phyloP scores from a whole-genome alignment of 2,888 invertebrate genomes.

The Dyspetes luteomarginatus region DNA sequence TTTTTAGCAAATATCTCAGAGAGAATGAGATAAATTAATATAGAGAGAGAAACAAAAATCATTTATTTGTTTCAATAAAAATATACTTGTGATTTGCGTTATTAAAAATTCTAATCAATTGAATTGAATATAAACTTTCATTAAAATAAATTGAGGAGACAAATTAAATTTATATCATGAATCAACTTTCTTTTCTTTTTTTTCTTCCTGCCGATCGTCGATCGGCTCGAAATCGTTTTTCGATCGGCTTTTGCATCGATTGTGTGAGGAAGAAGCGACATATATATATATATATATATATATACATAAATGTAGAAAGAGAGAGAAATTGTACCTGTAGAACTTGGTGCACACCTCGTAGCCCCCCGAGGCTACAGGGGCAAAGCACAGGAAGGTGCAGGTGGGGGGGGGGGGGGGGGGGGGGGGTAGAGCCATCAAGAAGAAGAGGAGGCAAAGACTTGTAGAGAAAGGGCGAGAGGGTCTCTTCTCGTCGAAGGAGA shows the following conservation, averaged over 20 bases:
- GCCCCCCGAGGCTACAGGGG: slow-evolving; percentile 55
- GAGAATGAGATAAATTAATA: too few relatives aligned
- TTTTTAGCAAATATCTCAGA: not conserved
- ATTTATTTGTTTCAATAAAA: too few relatives aligned
- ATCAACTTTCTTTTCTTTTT: slow-evolving; percentile 15
- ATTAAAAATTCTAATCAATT: too few relatives aligned
- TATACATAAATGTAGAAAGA: too few relatives aligned
- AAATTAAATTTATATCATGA: not conserved
- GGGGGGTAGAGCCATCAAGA: too few relatives aligned
- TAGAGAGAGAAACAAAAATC: not conserved
- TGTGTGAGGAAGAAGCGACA: slow-evolving; percentile 1
- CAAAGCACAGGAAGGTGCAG: slow-evolving; percentile 52
- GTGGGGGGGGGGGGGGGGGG: not conserved
- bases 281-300: slow-evolving; percentile 8
- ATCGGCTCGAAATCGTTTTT: slow-evolving; percentile 54
- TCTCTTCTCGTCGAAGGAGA: slow-evolving; percentile 62
- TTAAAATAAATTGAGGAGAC: not conserved
- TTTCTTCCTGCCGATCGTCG: slow-evolving; percentile 47
- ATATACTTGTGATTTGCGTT: too few relatives aligned
- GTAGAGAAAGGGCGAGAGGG: slow-evolving; percentile 11
- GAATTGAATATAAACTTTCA: too few relatives aligned
- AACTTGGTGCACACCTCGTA: slow-evolving; percentile 41
- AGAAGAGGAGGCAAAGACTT: too few relatives aligned
- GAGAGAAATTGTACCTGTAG: slow-evolving; percentile 35
- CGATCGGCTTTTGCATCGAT: slow-evolving; percentile 38